phyloP scores from a whole-genome alignment of 2,113 vertebrate species.

The Corythoichthys haematopterus region DNA sequence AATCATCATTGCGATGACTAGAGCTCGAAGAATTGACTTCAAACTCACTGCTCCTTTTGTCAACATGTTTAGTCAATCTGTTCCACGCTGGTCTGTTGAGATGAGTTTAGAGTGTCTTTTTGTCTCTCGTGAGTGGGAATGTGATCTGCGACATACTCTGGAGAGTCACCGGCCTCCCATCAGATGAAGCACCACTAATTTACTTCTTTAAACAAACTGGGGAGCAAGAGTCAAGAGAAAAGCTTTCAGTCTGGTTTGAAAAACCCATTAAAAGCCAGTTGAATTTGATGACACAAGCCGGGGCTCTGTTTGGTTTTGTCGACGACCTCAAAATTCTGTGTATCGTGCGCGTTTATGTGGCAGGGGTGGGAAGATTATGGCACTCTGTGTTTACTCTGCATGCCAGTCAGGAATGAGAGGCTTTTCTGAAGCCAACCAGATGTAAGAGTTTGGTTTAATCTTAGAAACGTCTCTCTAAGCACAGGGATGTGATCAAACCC shows the following conservation, averaged over 20 bases:
- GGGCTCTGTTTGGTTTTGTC: slow-evolving; percentile 48
- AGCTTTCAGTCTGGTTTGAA: slow-evolving; percentile 72
- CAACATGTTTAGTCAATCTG: slow-evolving; percentile 15
- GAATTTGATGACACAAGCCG: slow-evolving; percentile 30
- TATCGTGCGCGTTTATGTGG: slow-evolving; percentile 46
- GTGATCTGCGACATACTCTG: slow-evolving; percentile 45
- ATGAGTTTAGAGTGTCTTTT: slow-evolving; percentile 55
- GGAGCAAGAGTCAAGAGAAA: slow-evolving; percentile 48
- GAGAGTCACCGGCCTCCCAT: slow-evolving; percentile 57
- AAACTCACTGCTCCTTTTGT: neutral
- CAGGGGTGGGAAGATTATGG: slow-evolving; percentile 25
- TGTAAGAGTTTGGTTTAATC: slow-evolving; percentile 34
- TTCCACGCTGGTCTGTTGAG: slow-evolving; percentile 22
- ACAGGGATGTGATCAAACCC: slow-evolving; percentile 24
- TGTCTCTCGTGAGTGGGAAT: slow-evolving; percentile 42
- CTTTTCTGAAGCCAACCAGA: slow-evolving; percentile 56
- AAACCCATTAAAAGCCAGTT: slow-evolving; percentile 69
- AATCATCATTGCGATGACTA: neutral
- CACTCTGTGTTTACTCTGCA: slow-evolving; percentile 31
- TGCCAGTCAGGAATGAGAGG: slow-evolving; percentile 37
- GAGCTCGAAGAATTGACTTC: neutral
- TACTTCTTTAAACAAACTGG: slow-evolving; percentile 76
- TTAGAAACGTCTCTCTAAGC: slow-evolving; percentile 38
- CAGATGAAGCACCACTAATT: slow-evolving; percentile 64
- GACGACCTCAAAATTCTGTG: slow-evolving; percentile 56